These are phyloP conservation scores for Entomobrya multifasciata DNA, from an alignment of 2,888 invertebrate species.

Conservation along the genomic window DNA sequence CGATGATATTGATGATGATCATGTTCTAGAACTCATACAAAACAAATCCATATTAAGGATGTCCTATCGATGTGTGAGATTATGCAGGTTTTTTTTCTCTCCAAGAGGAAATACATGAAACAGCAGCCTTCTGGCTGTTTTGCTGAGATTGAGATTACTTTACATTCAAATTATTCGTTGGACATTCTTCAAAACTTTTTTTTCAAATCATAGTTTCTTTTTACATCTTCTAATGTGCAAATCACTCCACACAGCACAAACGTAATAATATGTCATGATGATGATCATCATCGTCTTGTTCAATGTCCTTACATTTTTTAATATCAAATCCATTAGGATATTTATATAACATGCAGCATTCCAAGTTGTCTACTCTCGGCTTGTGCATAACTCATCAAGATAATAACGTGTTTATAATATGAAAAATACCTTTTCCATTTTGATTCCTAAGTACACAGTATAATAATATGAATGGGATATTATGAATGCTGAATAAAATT, in stretches of 20 bases:
- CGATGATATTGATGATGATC: constrained; percentile 17
- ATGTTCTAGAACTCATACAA: constrained; percentile 33
- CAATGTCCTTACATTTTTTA: constrained; percentile 6
- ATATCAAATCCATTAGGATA: constrained; percentile 46
- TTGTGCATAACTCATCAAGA: constrained; percentile 68
- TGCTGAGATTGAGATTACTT: not conserved
- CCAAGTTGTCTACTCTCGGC: constrained; percentile 58
- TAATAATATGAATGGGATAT: not conserved
- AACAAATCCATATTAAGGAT: constrained; percentile 45
- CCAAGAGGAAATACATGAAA: too few relatives aligned
- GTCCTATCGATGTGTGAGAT: constrained; percentile 38
- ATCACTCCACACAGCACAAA: too few relatives aligned
- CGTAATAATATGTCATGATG: too few relatives aligned
- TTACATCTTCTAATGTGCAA: too few relatives aligned
- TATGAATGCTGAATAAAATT: constrained; percentile 9
- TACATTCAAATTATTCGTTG: not conserved
- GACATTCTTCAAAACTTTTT: too few relatives aligned
- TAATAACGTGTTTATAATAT: constrained; percentile 66
- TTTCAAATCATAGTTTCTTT: too few relatives aligned
- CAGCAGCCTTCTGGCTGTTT: too few relatives aligned
- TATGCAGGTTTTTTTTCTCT: constrained; percentile 8
- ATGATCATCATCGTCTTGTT: too few relatives aligned
- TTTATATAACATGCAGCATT: constrained; percentile 38
- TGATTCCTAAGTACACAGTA: constrained; percentile 17
- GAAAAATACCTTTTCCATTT: constrained; percentile 53